Evolutionary conservation across 2,888 invertebrate genomes (phyloP), one percentile per base, ranked within the genome.

Genomic region (Agriotes lineatus): DNA sequence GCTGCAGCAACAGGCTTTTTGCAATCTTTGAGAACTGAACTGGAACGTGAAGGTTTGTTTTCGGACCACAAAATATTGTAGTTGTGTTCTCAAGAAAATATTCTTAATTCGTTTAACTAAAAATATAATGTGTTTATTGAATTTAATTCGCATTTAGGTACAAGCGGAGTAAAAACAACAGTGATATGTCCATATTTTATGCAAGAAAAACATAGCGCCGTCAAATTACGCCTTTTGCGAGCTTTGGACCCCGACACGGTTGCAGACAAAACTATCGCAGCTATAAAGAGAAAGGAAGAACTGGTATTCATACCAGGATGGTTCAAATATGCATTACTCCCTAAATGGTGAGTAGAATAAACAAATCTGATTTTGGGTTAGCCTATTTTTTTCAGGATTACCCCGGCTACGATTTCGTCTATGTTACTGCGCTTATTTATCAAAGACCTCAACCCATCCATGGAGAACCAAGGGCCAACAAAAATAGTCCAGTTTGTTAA

Each of bases 161-260:
- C 64, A 37, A 64, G 50, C 67, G 80, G 82, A 66, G 82, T 92
- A 35, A 86, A 91, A 69, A 94, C 94, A 0, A 96, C 96, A 0
- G 90, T 93, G 54, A 91, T 97, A 74, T 96, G 96, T 81, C 96
- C 97, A 1, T 96, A 91, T 86, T 96, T 93, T 82, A 95, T 96
- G 76, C 87, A 90, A 70, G 87, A 88, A 19, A 96, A 96, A 10
- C 96, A 96, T 79, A 96, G 97, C 68, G 93, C 95, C 75, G 93
- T 94, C 35, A 87, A 91, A 78, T 90, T 94, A 42, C 89, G 90
- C 82, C 85, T 92, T 63, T 12, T 68, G 2, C 89, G 90, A 54
- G 91, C 90, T 59, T 85, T 96, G 80, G 91, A 91, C 79, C 90
- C 94, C 0, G 92, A 94, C 76, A 90, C 93, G 78, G 96, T 94